Evolutionary conservation across 2,888 invertebrate species (phyloP).

Genomic region (Tenthredo notha): DNA sequence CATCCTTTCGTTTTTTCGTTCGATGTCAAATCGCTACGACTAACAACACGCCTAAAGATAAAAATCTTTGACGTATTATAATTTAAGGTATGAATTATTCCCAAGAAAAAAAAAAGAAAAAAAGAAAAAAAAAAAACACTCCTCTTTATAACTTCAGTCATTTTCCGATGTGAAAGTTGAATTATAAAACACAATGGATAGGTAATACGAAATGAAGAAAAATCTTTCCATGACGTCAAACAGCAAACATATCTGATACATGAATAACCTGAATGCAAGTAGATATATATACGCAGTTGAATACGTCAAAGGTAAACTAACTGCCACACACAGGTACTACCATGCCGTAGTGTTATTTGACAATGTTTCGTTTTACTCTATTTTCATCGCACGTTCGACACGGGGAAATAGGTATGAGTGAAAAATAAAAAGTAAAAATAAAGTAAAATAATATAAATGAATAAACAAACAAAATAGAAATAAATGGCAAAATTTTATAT

Average conservation of each 20-base stretch:
- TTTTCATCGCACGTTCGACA: not conserved
- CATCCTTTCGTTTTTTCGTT: not conserved
- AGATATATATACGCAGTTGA: not conserved
- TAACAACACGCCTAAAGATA: not conserved
- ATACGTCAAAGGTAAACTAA: not conserved
- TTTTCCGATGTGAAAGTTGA: not conserved
- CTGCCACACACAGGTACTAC: not conserved
- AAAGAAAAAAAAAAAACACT: not conserved
- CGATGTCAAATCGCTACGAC: not conserved
- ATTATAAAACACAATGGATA: not conserved
- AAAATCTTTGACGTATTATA: not conserved
- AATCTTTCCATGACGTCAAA: conserved; percentile 22
- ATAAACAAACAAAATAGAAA: not conserved
- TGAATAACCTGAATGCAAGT: not conserved
- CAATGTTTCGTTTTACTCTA: not conserved
- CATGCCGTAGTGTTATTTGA: not conserved
- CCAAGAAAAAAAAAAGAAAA: not conserved
- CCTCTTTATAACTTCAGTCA: not conserved
- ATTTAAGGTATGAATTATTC: not conserved
- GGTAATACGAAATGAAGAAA: not conserved
- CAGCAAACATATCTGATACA: not conserved
- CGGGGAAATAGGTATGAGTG: not conserved
- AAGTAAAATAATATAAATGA: too few species aligned
- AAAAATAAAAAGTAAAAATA: not conserved
- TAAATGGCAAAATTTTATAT: not conserved